Conservation (phyloP, 2,888 invertebrate genomes). For the Empis stercorea region DNA sequence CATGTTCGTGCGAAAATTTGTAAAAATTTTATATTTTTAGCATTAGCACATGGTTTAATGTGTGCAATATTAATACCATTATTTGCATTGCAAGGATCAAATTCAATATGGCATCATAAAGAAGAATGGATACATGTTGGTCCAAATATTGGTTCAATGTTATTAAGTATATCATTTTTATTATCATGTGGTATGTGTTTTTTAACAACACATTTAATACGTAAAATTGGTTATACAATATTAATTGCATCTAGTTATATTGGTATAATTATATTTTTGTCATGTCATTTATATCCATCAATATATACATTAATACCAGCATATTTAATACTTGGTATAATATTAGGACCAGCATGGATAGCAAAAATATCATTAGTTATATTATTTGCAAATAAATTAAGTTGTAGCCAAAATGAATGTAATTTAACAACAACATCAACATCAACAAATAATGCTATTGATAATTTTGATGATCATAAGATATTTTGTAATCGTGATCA, state of each 20-base stretch:
- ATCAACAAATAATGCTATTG: constrained; percentile 11
- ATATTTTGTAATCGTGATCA: constrained; percentile 34
- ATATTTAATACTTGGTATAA: constrained; percentile 44
- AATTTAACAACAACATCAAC: constrained; percentile 15
- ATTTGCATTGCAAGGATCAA: constrained; percentile 32
- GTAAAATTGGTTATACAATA: constrained; percentile 40
- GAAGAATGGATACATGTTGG: constrained; percentile 34
- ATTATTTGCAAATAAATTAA: constrained; percentile 29
- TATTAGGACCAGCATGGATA: constrained; percentile 37
- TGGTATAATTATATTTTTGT: constrained; percentile 45
- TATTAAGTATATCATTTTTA: constrained; percentile 48
- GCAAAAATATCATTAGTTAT: constrained; percentile 31
- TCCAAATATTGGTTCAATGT: constrained; percentile 43
- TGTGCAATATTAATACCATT: constrained; percentile 30
- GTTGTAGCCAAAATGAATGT: constrained; percentile 33
- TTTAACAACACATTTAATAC: constrained; percentile 40
- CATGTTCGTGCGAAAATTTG: constrained; percentile 31
- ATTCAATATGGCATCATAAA: constrained; percentile 35
- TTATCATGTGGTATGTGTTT: constrained; percentile 45
- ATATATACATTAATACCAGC: constrained; percentile 41
- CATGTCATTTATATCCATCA: constrained; percentile 45
- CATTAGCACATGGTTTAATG: constrained; percentile 29
- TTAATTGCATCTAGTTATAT: constrained; percentile 40
- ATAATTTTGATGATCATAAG: constrained; percentile 32
- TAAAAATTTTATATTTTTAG: constrained; percentile 28